Percentiles rank a stretch among this genome's conserved stretches.
Conservation (phyloP, 2,888 invertebrate genomes). For the Polydrusus pterygomalis region DNA sequence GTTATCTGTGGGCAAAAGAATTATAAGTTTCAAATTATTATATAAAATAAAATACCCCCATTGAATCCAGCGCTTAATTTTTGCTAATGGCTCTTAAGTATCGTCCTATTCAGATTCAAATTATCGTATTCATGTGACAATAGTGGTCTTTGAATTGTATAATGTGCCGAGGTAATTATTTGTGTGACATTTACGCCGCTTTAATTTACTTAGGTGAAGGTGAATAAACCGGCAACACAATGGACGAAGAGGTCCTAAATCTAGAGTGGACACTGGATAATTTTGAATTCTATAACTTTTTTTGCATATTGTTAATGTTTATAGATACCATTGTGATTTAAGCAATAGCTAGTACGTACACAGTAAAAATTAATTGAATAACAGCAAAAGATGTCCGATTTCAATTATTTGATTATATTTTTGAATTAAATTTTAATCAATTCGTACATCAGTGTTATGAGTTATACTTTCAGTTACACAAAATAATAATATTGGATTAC, state of each 20-base stretch:
- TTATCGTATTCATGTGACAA: slow-evolving; percentile 28
- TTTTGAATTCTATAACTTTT: too few relatives aligned
- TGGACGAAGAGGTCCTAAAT: slow-evolving; percentile 9
- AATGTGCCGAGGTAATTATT: slow-evolving; percentile 36
- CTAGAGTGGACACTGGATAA: slow-evolving; percentile 25
- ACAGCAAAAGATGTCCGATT: too few relatives aligned
- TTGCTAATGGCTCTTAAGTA: not conserved
- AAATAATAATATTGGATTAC: too few relatives aligned
- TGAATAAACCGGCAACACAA: slow-evolving; percentile 37
- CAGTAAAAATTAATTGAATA: too few relatives aligned
- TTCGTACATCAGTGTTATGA: too few relatives aligned
- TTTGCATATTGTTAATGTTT: too few relatives aligned
- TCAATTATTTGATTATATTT: too few relatives aligned
- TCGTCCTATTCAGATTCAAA: slow-evolving; percentile 24
- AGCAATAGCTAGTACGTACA: too few relatives aligned
- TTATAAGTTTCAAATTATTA: slow-evolving; percentile 1
- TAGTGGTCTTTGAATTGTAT: slow-evolving; percentile 28
- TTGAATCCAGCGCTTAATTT: slow-evolving; percentile 3
- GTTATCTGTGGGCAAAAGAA: not conserved
- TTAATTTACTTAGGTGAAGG: slow-evolving; percentile 43
- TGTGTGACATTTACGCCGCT: slow-evolving; percentile 48
- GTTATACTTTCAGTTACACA: too few relatives aligned
- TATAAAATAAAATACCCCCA: not conserved
- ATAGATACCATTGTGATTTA: too few relatives aligned
- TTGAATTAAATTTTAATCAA: too few relatives aligned